Percentiles rank a stretch among this genome's conserved stretches.
Evolutionary conservation across 2,888 invertebrate species (phyloP).

Genomic region (Oxycera nigricornis): DNA sequence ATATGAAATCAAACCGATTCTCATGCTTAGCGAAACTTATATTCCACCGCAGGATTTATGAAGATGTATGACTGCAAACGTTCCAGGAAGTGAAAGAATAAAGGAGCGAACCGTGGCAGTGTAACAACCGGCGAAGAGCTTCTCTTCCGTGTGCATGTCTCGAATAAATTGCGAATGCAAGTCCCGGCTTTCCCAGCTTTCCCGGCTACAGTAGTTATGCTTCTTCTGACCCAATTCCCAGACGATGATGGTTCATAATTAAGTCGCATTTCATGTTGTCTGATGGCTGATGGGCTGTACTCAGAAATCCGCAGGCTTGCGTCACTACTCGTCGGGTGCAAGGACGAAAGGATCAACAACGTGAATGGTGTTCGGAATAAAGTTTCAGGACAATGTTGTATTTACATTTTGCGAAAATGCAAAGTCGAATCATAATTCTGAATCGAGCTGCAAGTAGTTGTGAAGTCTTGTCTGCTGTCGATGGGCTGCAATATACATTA

Average conservation of each 20-base stretch:
- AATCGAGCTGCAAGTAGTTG: neutral
- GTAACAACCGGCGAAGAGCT: neutral
- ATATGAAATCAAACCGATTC: slow-evolving; percentile 34
- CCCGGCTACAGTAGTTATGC: slow-evolving; percentile 15
- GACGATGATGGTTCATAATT: slow-evolving; percentile 36
- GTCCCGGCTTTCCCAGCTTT: no score
- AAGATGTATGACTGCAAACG: slow-evolving; percentile 17
- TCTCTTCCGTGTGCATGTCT: slow-evolving; percentile 1
- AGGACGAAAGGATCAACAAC: neutral
- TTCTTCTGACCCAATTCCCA: slow-evolving; percentile 34
- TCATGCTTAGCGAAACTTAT: slow-evolving; percentile 14
- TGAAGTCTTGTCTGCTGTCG: neutral
- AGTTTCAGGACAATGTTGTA: neutral
- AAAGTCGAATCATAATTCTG: slow-evolving; percentile 8
- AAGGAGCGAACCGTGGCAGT: neutral
- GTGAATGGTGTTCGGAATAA: neutral
- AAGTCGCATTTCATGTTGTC: slow-evolving; percentile 29
- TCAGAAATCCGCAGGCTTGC: neutral
- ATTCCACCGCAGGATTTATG: slow-evolving; percentile 34
- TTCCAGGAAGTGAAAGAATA: neutral
- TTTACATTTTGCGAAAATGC: neutral
- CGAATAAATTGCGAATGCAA: slow-evolving; percentile 25
- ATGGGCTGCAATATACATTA: neutral
- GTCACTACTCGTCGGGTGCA: neutral
- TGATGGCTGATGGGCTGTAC: neutral